Percentiles rank a stretch among this genome's conserved stretches.
These are phyloP conservation scores for Manduca sexta DNA, from an alignment of 1,140 invertebrate genomes.

Conservation along the genomic window DNA sequence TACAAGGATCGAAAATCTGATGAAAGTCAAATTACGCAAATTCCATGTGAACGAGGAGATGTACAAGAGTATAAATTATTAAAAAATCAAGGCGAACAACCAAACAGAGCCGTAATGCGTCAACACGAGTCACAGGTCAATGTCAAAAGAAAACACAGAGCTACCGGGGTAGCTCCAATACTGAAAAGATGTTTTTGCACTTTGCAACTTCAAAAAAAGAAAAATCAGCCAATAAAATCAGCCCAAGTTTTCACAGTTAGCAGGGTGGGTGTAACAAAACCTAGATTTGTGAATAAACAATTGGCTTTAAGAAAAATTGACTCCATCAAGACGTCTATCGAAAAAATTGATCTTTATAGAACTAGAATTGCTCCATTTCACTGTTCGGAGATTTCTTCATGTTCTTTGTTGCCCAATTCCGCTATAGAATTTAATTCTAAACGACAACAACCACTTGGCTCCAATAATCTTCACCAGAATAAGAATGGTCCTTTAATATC, in stretches of 20 bases:
- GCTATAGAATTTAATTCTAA: no score
- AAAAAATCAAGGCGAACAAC: not conserved
- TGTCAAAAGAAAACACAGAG: not conserved
- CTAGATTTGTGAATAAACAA: not conserved
- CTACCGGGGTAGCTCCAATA: slow-evolving; percentile 1
- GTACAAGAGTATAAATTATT: not conserved
- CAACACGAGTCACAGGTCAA: not conserved
- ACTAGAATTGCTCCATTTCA: no score
- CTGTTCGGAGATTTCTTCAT: no score
- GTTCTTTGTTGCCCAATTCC: no score
- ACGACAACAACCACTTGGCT: no score
- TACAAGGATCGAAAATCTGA: slow-evolving; percentile 12
- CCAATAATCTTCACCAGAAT: no score
- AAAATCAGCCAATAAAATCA: not conserved
- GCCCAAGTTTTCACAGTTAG: not conserved
- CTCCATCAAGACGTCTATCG: no score
- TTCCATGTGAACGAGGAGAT: not conserved
- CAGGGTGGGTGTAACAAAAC: not conserved
- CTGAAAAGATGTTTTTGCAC: slow-evolving; percentile 15
- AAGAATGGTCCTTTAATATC: no score
- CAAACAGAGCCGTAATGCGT: no score
- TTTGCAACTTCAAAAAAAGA: slow-evolving; percentile 7
- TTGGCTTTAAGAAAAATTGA: no score
- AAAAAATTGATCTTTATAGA: no score
- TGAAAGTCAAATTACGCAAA: not conserved